Percentiles rank a stretch among this genome's conserved stretches.
Conservation (phyloP, 2,888 invertebrate genomes). For the Mythimna loreyi region DNA sequence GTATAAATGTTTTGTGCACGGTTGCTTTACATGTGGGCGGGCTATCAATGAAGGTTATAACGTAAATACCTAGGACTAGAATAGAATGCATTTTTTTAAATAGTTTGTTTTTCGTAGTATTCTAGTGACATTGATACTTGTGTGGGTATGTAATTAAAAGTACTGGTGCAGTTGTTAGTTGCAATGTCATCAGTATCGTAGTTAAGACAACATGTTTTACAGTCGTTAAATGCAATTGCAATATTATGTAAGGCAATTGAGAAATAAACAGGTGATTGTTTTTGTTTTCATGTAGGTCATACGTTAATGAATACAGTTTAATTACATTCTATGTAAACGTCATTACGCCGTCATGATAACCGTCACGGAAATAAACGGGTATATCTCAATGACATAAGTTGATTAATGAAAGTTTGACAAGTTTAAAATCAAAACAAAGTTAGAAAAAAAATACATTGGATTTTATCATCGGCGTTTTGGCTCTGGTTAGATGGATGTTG, state of each 20-base stretch:
- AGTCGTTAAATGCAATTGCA: slow-evolving; percentile 2
- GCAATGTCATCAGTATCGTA: slow-evolving; percentile 6
- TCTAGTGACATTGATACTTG: slow-evolving; percentile 37
- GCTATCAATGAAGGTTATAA: slow-evolving; percentile 52
- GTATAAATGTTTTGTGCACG: slow-evolving; percentile 30
- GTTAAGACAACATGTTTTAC: background rate
- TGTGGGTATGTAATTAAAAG: slow-evolving; percentile 3
- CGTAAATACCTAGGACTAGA: slow-evolving; percentile 55
- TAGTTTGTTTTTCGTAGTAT: slow-evolving; percentile 34
- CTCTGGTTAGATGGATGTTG: background rate
- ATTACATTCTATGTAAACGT: slow-evolving; percentile 19
- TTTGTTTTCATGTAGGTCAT: slow-evolving; percentile 16
- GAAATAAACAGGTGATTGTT: slow-evolving; percentile 11
- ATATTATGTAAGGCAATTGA: slow-evolving; percentile 7
- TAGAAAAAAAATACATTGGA: background rate
- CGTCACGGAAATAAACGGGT: slow-evolving; percentile 3
- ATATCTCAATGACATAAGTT: slow-evolving; percentile 4
- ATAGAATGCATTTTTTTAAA: slow-evolving; percentile 54
- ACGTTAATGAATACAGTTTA: slow-evolving; percentile 21
- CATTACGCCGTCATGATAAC: slow-evolving; percentile 1
- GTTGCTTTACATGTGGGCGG: slow-evolving; percentile 47
- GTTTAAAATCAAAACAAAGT: background rate
- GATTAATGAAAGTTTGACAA: background rate
- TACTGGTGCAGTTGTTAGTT: background rate
- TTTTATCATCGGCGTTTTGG: background rate